Percentiles rank a stretch among this genome's conserved stretches.
phyloP scores from a whole-genome alignment of 2,888 invertebrate genomes.

The Philopedon plagiatum region DNA sequence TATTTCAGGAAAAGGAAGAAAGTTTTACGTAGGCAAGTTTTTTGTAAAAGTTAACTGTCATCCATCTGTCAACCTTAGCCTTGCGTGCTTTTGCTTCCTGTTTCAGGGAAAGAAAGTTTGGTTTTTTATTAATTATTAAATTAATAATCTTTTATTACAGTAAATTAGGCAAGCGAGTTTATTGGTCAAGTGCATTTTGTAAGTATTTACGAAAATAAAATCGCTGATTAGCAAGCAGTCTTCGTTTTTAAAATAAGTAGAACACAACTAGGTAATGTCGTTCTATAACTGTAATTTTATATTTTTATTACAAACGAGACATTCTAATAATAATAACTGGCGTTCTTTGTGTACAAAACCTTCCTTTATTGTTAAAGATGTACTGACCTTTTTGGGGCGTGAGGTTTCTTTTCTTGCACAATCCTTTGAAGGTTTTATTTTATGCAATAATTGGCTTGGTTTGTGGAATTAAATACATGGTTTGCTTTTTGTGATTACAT shows the following conservation, averaged over 20 bases:
- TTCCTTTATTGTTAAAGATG: constrained; percentile 38
- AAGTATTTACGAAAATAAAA: constrained; percentile 8
- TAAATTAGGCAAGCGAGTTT: constrained; percentile 1
- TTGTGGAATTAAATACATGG: neutral
- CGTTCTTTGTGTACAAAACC: constrained; percentile 40
- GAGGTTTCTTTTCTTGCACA: constrained; percentile 37
- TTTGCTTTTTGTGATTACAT: neutral
- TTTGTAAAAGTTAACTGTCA: constrained; percentile 48
- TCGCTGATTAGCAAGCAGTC: neutral
- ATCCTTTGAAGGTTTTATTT: constrained; percentile 29
- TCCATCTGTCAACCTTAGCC: constrained; percentile 49
- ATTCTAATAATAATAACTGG: constrained; percentile 41
- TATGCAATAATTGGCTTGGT: constrained; percentile 29
- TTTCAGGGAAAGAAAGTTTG: constrained; percentile 39
- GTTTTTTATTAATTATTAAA: constrained; percentile 22
- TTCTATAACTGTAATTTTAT: constrained; percentile 39
- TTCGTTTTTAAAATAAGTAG: constrained; percentile 23
- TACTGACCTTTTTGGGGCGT: constrained; percentile 36
- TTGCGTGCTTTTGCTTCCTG: constrained; percentile 44
- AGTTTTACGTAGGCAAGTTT: constrained; percentile 43
- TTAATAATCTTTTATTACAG: constrained; percentile 7
- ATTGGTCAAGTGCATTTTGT: constrained; percentile 14
- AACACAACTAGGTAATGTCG: constrained; percentile 19
- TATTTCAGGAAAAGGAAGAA: constrained; percentile 29
- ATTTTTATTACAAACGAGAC: constrained; percentile 34